Evolutionary conservation across 2,888 invertebrate genomes (phyloP).

Genomic region (Dyspetes luteomarginatus): DNA sequence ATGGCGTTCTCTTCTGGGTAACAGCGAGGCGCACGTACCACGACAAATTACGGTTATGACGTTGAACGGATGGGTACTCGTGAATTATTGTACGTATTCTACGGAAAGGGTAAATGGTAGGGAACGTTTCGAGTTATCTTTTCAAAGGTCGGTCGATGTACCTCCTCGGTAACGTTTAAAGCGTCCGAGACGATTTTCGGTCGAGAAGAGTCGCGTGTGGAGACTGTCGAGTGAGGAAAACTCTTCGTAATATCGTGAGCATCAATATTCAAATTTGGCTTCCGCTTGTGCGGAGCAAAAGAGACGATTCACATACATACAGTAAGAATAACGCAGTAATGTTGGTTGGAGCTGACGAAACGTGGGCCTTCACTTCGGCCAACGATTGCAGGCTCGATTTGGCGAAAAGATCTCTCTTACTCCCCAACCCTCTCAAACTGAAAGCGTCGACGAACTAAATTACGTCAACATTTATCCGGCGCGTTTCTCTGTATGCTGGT

Average conservation of each 20-base stretch:
- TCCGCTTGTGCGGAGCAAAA: background rate
- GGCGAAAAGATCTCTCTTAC: slow-evolving; percentile 17
- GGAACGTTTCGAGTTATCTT: slow-evolving; percentile 53
- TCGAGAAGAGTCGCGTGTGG: background rate
- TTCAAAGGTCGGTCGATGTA: slow-evolving; percentile 32
- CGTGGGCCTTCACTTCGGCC: slow-evolving; percentile 38
- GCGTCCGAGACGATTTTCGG: slow-evolving; percentile 49
- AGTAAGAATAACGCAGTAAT: no score
- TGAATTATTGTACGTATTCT: slow-evolving; percentile 59
- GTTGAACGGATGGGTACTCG: slow-evolving; percentile 52
- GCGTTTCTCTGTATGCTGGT: slow-evolving; percentile 15
- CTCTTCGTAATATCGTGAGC: slow-evolving; percentile 39
- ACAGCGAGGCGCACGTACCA: slow-evolving; percentile 48
- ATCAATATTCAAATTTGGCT: slow-evolving; percentile 60
- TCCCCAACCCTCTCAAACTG: background rate
- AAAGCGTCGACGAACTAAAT: slow-evolving; percentile 43
- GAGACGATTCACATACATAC: background rate
- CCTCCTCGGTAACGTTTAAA: slow-evolving; percentile 51
- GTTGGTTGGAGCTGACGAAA: slow-evolving; percentile 14
- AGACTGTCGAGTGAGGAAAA: slow-evolving; percentile 20
- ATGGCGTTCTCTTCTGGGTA: slow-evolving; percentile 9
- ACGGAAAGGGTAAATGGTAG: background rate
- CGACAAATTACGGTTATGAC: slow-evolving; percentile 62
- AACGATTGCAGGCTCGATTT: slow-evolving; percentile 32
- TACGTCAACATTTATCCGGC: slow-evolving; percentile 46